A percentile compares a stretch with the other conserved stretches of the same genome.
Evolutionary conservation across 2,888 invertebrate species (phyloP).

Genomic region (Oscheius sp.): DNA sequence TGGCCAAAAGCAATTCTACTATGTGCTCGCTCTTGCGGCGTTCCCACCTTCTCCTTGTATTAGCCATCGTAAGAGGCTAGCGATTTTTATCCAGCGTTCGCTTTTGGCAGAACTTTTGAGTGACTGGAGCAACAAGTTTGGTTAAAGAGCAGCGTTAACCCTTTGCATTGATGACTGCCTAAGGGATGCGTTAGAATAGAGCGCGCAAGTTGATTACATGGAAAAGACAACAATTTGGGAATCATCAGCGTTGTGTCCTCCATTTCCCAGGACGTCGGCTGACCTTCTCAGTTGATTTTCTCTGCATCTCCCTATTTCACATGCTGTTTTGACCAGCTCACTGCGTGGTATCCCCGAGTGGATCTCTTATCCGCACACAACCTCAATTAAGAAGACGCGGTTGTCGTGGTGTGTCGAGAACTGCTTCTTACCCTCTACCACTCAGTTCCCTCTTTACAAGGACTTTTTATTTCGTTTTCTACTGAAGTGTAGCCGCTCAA

Average conservation of each 20-base stretch:
- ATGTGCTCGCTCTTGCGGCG: background rate
- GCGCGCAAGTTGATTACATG: conserved; percentile 19
- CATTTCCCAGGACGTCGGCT: conserved; percentile 30
- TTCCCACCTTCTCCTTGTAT: background rate
- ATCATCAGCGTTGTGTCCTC: conserved; percentile 33
- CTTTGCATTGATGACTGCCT: background rate
- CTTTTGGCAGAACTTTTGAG: too few relatives aligned
- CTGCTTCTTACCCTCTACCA: background rate
- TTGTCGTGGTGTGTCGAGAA: conserved; percentile 16
- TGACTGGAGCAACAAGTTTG: too few relatives aligned
- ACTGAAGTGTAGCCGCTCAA: background rate
- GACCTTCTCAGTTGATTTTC: conserved; percentile 37
- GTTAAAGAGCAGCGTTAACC: too few relatives aligned
- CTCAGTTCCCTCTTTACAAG: background rate
- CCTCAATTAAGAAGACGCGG: conserved; percentile 34
- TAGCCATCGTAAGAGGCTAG: too few relatives aligned
- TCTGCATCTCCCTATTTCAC: conserved; percentile 25
- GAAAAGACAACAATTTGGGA: conserved; percentile 29
- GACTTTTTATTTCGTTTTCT: background rate
- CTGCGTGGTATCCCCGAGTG: conserved; percentile 37
- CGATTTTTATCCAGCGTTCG: too few relatives aligned
- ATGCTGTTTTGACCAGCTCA: conserved; percentile 22
- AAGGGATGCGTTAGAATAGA: background rate
- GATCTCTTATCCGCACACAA: conserved; percentile 35
- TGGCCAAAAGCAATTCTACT: background rate